These are phyloP conservation scores for Sitobion miscanthi DNA, from an alignment of 1,140 invertebrate species.

Conservation along the genomic window DNA sequence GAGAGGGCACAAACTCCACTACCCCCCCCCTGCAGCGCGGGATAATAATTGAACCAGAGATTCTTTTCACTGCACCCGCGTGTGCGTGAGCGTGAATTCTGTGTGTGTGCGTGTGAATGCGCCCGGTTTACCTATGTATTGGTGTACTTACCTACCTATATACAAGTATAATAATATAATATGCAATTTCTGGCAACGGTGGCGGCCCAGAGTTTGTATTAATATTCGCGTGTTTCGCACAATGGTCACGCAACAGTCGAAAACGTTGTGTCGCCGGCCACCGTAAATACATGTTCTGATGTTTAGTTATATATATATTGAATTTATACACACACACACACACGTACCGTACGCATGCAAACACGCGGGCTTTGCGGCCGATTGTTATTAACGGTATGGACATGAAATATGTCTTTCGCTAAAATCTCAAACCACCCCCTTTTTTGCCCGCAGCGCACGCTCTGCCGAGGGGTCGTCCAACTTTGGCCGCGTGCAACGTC, in stretches of 20 bases:
- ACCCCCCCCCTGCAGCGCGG: not conserved
- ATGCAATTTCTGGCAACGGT: not conserved
- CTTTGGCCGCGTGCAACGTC: not conserved
- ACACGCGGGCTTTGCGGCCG: not conserved
- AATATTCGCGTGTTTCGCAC: conserved; percentile 36
- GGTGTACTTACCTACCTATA: not conserved
- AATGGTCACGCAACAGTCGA: conserved; percentile 48
- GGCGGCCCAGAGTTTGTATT: not conserved
- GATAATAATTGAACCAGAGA: conserved; percentile 21
- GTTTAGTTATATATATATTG: not conserved
- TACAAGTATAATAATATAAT: not conserved
- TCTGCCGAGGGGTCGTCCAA: not conserved
- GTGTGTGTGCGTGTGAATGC: not conserved
- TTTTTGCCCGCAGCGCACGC: not conserved
- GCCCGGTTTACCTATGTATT: not conserved
- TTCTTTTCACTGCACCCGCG: not conserved
- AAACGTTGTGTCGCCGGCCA: conserved; percentile 40
- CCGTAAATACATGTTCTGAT: not conserved
- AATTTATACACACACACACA: not conserved
- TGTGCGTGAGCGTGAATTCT: not conserved
- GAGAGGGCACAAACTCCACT: not conserved
- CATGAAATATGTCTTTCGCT: conserved; percentile 15
- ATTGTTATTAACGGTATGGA: conserved; percentile 12
- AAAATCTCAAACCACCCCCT: not conserved
- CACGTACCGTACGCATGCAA: not conserved